Evolutionary conservation across 2,888 invertebrate species (phyloP).

Genomic region (Parnassius apollo): DNA sequence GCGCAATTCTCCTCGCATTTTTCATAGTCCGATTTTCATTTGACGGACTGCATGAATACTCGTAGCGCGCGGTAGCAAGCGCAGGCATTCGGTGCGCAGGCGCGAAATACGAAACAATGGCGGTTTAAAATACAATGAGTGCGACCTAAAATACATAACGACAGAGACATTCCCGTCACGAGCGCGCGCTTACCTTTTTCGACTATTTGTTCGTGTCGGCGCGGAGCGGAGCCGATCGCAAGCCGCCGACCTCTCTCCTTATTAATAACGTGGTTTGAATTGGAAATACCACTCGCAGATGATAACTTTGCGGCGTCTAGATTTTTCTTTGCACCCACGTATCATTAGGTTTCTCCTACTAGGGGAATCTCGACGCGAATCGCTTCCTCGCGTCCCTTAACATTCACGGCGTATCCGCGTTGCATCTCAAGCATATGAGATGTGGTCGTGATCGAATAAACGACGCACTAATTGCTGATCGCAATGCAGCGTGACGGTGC

Average conservation of each 20-base stretch:
- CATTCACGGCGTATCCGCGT: slow-evolving; percentile 43
- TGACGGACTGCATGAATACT: slow-evolving; percentile 9
- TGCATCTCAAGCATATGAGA: slow-evolving; percentile 48
- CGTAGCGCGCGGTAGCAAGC: slow-evolving; percentile 16
- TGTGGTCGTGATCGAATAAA: slow-evolving; percentile 64
- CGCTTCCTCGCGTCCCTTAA: slow-evolving; percentile 36
- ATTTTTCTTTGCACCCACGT: slow-evolving; percentile 36
- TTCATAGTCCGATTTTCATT: slow-evolving; percentile 16
- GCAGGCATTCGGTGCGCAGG: slow-evolving; percentile 23
- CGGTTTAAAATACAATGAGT: slow-evolving; percentile 78
- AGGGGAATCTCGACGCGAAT: slow-evolving; percentile 28
- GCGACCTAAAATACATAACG: slow-evolving; percentile 68
- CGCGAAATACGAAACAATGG: slow-evolving; percentile 72
- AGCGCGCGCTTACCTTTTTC: slow-evolving; percentile 71
- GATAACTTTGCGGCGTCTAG: slow-evolving; percentile 25
- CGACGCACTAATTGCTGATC: slow-evolving; percentile 62
- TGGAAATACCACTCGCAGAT: slow-evolving; percentile 44
- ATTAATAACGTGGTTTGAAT: slow-evolving; percentile 75
- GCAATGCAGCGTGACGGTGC: slow-evolving; percentile 55
- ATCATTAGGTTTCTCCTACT: slow-evolving; percentile 31
- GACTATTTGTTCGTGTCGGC: slow-evolving; percentile 64
- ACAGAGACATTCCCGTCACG: slow-evolving; percentile 76
- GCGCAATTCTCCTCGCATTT: slow-evolving; percentile 8
- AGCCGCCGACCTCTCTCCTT: slow-evolving; percentile 56
- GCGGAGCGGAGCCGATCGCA: slow-evolving; percentile 56